phyloP scores from a whole-genome alignment of 2,797 vertebrate species.

The Phaenicophaeus curvirostris region DNA sequence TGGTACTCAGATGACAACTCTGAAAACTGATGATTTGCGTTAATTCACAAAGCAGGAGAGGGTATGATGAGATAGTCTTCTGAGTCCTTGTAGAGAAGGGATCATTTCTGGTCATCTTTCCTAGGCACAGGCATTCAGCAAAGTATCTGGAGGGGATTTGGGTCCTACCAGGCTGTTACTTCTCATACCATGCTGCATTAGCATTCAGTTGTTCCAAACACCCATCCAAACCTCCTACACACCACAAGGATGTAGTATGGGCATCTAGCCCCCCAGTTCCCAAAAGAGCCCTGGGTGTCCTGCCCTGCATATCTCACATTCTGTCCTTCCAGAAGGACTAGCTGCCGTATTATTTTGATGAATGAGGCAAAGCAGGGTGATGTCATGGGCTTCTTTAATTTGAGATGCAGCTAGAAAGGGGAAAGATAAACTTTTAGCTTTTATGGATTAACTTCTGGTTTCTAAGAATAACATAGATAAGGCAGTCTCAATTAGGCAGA shows the following conservation, averaged over 20 bases:
- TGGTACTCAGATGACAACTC: not conserved
- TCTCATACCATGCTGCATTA: accelerated
- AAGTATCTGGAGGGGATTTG: not conserved
- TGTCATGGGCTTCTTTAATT: not conserved
- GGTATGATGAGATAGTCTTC: not conserved
- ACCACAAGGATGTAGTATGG: not conserved
- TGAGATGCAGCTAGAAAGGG: slow-evolving; percentile 20
- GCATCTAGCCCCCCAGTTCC: accelerated
- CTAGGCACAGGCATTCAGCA: not conserved
- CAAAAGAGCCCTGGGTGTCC: not conserved
- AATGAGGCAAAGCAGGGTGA: slow-evolving; percentile 6
- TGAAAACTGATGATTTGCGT: not conserved
- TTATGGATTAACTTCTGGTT: slow-evolving; percentile 33
- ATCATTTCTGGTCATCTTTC: not conserved
- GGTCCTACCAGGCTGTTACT: not conserved
- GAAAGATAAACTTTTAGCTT: slow-evolving; percentile 56
- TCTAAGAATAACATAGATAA: slow-evolving; percentile 68
- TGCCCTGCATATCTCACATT: not conserved
- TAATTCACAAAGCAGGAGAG: not conserved
- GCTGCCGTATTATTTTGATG: slow-evolving; percentile 13
- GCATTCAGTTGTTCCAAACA: not conserved
- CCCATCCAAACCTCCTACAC: not conserved
- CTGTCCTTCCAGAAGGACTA: slow-evolving; percentile 1
- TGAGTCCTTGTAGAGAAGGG: not conserved
- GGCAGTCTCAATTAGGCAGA: slow-evolving; percentile 52